Evolutionary conservation across 2,113 vertebrate genomes (phyloP).

Genomic region (Oreochromis tanganicae): DNA sequence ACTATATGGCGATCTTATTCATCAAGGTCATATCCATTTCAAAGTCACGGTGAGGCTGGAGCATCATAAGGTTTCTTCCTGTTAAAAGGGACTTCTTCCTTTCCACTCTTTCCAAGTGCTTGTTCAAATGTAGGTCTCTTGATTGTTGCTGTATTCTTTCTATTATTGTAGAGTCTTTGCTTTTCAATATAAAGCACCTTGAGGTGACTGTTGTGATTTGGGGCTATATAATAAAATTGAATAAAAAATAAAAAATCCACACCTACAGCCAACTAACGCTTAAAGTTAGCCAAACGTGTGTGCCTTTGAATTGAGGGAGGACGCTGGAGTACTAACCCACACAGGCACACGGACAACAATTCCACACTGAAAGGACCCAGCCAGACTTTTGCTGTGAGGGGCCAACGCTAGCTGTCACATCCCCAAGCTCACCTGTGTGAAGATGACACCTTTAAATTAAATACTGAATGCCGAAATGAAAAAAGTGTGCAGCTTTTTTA

Average conservation of each 20-base stretch:
- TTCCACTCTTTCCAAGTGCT: not conserved
- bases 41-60: not conserved
- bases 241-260: not conserved
- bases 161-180: not conserved
- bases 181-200: not conserved
- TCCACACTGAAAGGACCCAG: not conserved
- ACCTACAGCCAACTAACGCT: not conserved
- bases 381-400: not conserved
- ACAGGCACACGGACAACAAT: not conserved
- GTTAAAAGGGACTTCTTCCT: not conserved
- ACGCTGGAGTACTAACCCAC: not conserved
- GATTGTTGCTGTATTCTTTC: not conserved
- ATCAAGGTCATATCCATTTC: not conserved
- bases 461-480: not conserved
- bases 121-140: not conserved
- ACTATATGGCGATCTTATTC: not conserved
- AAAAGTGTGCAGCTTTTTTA: not conserved
- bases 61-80: not conserved
- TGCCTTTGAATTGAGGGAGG: not conserved
- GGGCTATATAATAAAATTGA: not conserved
- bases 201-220: not conserved
- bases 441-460: not conserved
- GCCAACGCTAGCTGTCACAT: not conserved
- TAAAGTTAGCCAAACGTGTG: not conserved
- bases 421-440: not conserved